A percentile compares a stretch with the other conserved stretches of the same genome.
These are phyloP conservation scores for Menidia beryllina DNA, from an alignment of 2,113 vertebrate species.

Conservation along the genomic window DNA sequence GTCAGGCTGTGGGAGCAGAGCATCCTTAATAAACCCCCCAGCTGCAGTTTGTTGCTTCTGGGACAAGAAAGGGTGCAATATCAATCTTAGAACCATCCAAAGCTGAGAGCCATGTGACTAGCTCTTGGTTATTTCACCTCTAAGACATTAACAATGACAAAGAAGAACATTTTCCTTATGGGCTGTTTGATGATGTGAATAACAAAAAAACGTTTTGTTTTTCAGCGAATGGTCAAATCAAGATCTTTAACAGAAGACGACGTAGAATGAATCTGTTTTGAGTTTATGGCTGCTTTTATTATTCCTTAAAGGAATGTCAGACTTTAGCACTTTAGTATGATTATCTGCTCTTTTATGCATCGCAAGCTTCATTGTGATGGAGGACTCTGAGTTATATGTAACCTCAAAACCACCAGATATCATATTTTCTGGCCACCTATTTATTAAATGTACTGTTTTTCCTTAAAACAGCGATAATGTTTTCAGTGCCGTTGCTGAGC, in stretches of 20 bases:
- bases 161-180: not conserved
- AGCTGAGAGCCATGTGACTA: slow-evolving; percentile 62
- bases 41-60: slow-evolving; percentile 58
- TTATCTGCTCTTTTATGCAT: not conserved
- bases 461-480: not conserved
- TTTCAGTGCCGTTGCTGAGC: not conserved
- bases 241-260: slow-evolving; percentile 92
- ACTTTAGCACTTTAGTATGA: slow-evolving; percentile 6
- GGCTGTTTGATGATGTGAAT: not conserved
- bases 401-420: not conserved
- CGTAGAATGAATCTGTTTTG: slow-evolving; percentile 80
- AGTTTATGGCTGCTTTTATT: not conserved
- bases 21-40: slow-evolving; percentile 81
- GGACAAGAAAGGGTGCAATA: slow-evolving; percentile 82
- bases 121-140: slow-evolving; percentile 79
- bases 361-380: not conserved
- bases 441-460: slow-evolving; percentile 42
- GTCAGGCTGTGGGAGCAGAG: not conserved
- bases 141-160: slow-evolving; percentile 74
- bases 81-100: slow-evolving; percentile 80
- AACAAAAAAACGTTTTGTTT: too few species aligned
- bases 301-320: slow-evolving; percentile 1
- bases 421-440: slow-evolving; percentile 20
- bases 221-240: slow-evolving; percentile 88
- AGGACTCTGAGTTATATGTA: not conserved